A percentile compares a stretch with the other conserved stretches of the same genome.
Conservation (phyloP, 2,797 vertebrate species). For the Peromyscus melanophrys region DNA sequence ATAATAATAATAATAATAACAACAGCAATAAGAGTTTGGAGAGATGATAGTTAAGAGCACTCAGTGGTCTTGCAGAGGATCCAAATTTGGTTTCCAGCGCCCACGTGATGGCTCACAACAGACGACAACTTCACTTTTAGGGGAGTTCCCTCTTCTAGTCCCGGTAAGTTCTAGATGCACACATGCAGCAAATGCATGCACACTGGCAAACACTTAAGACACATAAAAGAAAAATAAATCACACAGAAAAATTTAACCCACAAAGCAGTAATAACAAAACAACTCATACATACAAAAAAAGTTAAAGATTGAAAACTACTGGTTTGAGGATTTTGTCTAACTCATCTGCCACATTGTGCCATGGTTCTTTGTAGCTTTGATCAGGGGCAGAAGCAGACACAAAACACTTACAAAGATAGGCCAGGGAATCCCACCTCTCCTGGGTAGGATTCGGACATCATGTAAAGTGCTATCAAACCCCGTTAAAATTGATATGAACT, state of each 20-base stretch:
- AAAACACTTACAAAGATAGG: background rate
- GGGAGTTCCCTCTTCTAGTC: background rate
- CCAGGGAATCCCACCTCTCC: background rate
- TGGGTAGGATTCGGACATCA: background rate
- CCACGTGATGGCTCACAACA: background rate
- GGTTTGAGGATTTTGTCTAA: background rate
- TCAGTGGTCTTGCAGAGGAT: background rate
- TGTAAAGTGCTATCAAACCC: too few species aligned
- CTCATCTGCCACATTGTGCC: background rate
- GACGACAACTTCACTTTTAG: background rate
- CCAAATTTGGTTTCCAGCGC: background rate
- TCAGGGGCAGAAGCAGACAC: background rate
- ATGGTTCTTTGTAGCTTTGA: too few species aligned
- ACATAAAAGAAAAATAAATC: background rate
- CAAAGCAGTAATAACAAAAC: slow-evolving; percentile 6
- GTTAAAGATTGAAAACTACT: background rate
- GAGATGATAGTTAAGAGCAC: background rate
- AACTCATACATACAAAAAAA: background rate
- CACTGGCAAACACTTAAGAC: background rate
- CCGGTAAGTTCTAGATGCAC: background rate
- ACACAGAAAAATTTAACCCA: background rate
- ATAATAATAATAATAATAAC: background rate
- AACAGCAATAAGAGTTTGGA: background rate
- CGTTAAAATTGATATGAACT: background rate
- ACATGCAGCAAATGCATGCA: background rate